A percentile compares a stretch with the other conserved stretches of the same genome.
These are phyloP conservation scores for Drosophila sulfurigaster DNA, from an alignment of 1,140 invertebrate genomes.

Conservation along the genomic window DNA sequence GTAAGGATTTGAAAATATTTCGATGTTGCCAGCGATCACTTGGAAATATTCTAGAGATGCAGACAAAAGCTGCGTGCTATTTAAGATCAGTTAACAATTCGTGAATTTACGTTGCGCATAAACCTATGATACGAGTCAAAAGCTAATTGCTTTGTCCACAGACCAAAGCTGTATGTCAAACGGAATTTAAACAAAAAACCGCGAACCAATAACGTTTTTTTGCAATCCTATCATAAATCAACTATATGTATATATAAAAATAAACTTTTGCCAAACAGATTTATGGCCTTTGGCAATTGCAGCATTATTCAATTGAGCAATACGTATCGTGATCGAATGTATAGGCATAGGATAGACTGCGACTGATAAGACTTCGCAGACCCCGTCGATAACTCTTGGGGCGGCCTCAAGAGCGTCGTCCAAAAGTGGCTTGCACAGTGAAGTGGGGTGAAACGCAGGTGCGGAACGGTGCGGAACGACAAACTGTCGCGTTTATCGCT, in stretches of 20 bases:
- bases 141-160: not conserved
- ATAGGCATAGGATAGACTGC: not conserved
- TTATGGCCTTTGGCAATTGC: conserved; percentile 13
- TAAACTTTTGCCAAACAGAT: conserved; percentile 15
- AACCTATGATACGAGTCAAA: not conserved
- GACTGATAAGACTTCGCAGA: not conserved
- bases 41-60: not conserved
- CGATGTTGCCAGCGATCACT: too few species aligned
- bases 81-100: not conserved
- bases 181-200: not conserved
- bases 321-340: not conserved
- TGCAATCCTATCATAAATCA: conserved; percentile 5
- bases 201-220: not conserved
- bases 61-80: not conserved
- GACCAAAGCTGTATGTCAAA: not conserved
- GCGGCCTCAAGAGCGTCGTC: conserved; percentile 14
- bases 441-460: not conserved
- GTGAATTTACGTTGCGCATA: not conserved
- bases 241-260: not conserved
- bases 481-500: not conserved
- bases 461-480: not conserved
- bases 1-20: too few species aligned
- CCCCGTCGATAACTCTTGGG: not conserved
- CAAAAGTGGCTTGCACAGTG: not conserved
- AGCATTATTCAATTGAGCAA: conserved; percentile 23